Evolutionary conservation across 1,140 invertebrate genomes (phyloP).

Genomic region (Hycleus cichorii): DNA sequence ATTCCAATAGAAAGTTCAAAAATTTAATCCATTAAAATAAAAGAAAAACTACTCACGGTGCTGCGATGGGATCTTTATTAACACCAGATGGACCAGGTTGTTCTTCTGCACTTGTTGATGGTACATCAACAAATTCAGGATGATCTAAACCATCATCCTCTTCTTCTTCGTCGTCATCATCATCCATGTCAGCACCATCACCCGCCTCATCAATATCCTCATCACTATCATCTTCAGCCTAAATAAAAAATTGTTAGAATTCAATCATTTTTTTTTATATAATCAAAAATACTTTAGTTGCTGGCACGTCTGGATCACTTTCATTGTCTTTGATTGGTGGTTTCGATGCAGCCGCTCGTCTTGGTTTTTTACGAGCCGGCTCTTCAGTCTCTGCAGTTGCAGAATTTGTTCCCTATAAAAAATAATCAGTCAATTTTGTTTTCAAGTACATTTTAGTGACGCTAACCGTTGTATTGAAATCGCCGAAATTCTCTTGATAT

Average conservation of each 20-base stretch:
- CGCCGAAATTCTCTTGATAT: slow-evolving; percentile 17
- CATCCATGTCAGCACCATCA: slow-evolving; percentile 20
- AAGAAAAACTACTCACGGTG: slow-evolving; percentile 49
- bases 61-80: slow-evolving; percentile 45
- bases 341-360: slow-evolving; percentile 29
- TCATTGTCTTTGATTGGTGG: slow-evolving; percentile 11
- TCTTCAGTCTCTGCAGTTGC: slow-evolving; percentile 20
- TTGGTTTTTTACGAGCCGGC: slow-evolving; percentile 26
- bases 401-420: no score
- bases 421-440: no score
- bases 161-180: slow-evolving; percentile 24
- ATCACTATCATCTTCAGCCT: slow-evolving; percentile 33
- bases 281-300: slow-evolving; percentile 4
- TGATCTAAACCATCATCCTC: slow-evolving; percentile 15
- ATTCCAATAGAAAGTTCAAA: not conserved
- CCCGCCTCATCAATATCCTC: slow-evolving; percentile 15
- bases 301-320: slow-evolving; percentile 3
- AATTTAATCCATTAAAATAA: slow-evolving; percentile 8
- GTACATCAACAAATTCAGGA: slow-evolving; percentile 46
- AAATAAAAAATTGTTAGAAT: slow-evolving; percentile 10
- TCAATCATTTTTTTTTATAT: not conserved
- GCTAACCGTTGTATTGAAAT: no score
- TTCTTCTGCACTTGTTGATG: slow-evolving; percentile 46
- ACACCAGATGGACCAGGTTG: slow-evolving; percentile 50
- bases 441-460: no score